Conservation (phyloP, 2,888 invertebrate species). For the Tolmerus cingulatus region DNA sequence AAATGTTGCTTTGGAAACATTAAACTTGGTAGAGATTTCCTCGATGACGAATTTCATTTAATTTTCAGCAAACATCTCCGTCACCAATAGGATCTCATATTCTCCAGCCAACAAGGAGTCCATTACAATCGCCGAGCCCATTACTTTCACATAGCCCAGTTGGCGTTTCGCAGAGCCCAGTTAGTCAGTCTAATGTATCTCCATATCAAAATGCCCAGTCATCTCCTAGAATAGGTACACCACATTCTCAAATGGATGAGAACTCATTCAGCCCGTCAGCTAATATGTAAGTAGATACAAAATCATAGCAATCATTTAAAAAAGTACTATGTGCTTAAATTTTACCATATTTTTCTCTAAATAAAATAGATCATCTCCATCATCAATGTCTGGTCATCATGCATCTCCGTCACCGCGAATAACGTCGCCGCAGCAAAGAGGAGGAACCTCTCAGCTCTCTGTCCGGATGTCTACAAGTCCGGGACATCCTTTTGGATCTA, state of each 20-base stretch:
- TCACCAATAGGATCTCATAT: conserved; percentile 60
- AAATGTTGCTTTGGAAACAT: no score
- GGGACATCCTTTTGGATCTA: conserved; percentile 48
- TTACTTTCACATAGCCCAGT: conserved; percentile 66
- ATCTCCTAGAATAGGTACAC: conserved; percentile 70
- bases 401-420: conserved; percentile 65
- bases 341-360: background rate
- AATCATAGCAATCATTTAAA: no score
- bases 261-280: conserved; percentile 66
- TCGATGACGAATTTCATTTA: background rate
- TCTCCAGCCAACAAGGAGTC: conserved; percentile 63
- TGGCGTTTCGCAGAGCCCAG: conserved; percentile 64
- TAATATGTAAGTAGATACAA: conserved; percentile 24
- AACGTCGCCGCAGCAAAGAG: conserved; percentile 68
- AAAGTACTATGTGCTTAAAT: no score
- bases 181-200: conserved; percentile 66
- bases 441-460: conserved; percentile 47
- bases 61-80: conserved; percentile 44
- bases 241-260: conserved; percentile 70
- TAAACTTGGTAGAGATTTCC: background rate
- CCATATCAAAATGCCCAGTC: conserved; percentile 66
- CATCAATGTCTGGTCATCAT: conserved; percentile 63
- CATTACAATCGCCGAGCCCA: conserved; percentile 67
- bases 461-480: conserved; percentile 67
- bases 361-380: conserved; percentile 62